phyloP scores from a whole-genome alignment of 2,797 vertebrate species.

The Diceros bicornis region DNA sequence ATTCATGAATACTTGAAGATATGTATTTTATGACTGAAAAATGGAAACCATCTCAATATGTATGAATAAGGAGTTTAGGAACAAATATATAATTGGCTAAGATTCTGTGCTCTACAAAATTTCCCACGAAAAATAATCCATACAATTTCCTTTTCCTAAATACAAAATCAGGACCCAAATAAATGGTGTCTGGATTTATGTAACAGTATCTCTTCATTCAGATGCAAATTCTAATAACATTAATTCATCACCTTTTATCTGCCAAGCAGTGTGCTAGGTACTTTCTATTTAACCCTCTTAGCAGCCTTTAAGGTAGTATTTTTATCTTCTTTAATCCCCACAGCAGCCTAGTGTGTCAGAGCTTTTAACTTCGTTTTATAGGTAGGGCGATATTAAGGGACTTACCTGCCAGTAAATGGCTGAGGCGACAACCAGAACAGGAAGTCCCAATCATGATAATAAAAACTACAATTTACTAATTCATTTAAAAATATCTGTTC shows the following conservation, averaged over 20 bases:
- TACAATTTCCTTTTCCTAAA: slow-evolving; percentile 13
- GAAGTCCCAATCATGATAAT: neutral
- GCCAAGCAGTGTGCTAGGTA: neutral
- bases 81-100: neutral
- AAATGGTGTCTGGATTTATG: slow-evolving; percentile 56
- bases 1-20: neutral
- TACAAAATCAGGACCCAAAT: neutral
- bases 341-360: neutral
- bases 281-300: slow-evolving; percentile 42
- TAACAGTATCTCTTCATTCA: slow-evolving; percentile 60
- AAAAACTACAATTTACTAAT: neutral
- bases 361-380: neutral
- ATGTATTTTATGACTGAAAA: slow-evolving; percentile 4
- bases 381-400: neutral
- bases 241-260: slow-evolving; percentile 67
- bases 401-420: neutral
- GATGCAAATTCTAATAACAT: slow-evolving; percentile 65
- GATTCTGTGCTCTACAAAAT: neutral
- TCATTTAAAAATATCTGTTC: neutral
- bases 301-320: neutral
- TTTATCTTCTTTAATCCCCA: slow-evolving; percentile 33
- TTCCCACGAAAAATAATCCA: slow-evolving; percentile 34
- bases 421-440: neutral
- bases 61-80: neutral
- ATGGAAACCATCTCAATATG: neutral